Evolutionary conservation across 1,140 invertebrate genomes (phyloP).

Genomic region (Penaeus vannamei): DNA sequence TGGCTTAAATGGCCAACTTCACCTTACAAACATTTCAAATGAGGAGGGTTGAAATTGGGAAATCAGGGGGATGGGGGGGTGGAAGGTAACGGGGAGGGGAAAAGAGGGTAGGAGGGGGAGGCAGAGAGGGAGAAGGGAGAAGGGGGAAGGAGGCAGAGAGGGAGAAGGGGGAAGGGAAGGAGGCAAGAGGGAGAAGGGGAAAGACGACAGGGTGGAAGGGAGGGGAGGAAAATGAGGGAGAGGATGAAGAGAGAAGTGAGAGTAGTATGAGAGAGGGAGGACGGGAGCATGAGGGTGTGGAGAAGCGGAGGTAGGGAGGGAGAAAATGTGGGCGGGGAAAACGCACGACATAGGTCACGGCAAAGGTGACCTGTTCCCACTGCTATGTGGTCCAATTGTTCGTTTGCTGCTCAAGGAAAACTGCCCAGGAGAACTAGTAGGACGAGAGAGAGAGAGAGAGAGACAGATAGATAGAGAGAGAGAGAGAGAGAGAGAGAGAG

Average conservation of each 20-base stretch:
- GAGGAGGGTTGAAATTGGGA: not conserved
- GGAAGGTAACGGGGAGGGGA: not conserved
- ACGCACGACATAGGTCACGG: too few relatives aligned
- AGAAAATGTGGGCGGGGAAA: too few relatives aligned
- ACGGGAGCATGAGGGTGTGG: too few relatives aligned
- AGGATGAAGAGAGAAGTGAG: too few relatives aligned
- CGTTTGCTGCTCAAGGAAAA: too few relatives aligned
- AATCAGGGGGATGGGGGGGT: too few relatives aligned
- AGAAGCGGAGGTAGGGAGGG: too few relatives aligned
- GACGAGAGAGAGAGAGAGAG: conserved; percentile 27
- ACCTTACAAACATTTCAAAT: not conserved
- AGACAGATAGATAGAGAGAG: conserved; percentile 28
- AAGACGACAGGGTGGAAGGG: not conserved
- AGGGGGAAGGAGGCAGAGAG: not conserved
- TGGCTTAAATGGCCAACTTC: too few relatives aligned
- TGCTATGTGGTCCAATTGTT: too few relatives aligned
- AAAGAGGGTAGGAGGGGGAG: not conserved
- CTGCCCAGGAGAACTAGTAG: not conserved
- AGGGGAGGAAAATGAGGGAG: not conserved
- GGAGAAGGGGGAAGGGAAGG: conserved; percentile 1
- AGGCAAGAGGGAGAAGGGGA: not conserved
- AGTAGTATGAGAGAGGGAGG: too few relatives aligned
- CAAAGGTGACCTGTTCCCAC: too few relatives aligned
- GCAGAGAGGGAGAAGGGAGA: not conserved
- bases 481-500: conserved; percentile 14